Conservation (phyloP, 2,888 invertebrate genomes). For the Acleris holmiana region DNA sequence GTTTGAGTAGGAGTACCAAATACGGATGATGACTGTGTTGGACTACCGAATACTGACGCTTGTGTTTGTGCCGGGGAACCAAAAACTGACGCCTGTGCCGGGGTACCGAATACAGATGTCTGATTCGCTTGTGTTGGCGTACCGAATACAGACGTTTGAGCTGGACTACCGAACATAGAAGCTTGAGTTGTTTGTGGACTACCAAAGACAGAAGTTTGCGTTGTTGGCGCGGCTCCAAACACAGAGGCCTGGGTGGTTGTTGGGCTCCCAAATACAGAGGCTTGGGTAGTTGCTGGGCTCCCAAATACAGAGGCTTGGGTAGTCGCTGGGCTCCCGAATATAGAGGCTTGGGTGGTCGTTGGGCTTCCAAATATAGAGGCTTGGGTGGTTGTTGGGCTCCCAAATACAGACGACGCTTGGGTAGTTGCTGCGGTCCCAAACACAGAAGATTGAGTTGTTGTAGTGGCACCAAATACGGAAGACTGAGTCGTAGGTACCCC, state of each 20-base stretch:
- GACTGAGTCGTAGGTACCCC: constrained; percentile 43
- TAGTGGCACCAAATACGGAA: constrained; percentile 43
- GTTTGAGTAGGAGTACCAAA: constrained; percentile 49
- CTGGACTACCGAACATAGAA: constrained; percentile 52
- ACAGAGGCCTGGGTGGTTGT: constrained; percentile 47
- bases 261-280: constrained; percentile 47
- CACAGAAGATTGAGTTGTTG: constrained; percentile 43
- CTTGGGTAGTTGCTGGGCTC: constrained; percentile 44
- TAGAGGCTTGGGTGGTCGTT: constrained; percentile 43
- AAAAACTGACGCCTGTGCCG: constrained; percentile 47
- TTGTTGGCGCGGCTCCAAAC: constrained; percentile 46
- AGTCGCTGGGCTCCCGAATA: constrained; percentile 49
- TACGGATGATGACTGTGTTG: constrained; percentile 47
- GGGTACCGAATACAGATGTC: constrained; percentile 43
- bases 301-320: constrained; percentile 46
- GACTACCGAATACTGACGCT: constrained; percentile 48
- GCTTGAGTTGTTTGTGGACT: constrained; percentile 44
- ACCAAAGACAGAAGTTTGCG: constrained; percentile 46
- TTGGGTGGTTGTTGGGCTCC: constrained; percentile 41
- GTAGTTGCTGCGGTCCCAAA: constrained; percentile 45
- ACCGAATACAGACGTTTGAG: constrained; percentile 49
- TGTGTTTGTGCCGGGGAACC: constrained; percentile 43
- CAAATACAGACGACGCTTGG: constrained; percentile 46
- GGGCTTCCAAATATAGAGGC: constrained; percentile 48
- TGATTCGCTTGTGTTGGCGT: constrained; percentile 43